A percentile compares a stretch with the other conserved stretches of the same genome.
Evolutionary conservation across 1,140 invertebrate species (phyloP).

Genomic region (Calycopis cecrops): DNA sequence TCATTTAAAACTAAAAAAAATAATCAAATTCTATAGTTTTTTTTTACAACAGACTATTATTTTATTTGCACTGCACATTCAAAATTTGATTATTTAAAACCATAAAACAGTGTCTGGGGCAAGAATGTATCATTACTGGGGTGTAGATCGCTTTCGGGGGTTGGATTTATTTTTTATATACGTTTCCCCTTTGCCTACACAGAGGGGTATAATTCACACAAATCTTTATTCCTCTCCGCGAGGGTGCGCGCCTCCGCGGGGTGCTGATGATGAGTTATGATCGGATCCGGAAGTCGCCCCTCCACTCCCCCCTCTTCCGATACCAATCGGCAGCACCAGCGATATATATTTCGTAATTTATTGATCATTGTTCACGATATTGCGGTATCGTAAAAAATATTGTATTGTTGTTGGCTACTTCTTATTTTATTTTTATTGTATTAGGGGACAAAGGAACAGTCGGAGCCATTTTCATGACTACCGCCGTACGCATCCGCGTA

Average conservation of each 20-base stretch:
- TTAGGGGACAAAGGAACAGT: too few relatives aligned
- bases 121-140: constrained; percentile 10
- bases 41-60: too few relatives aligned
- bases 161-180: constrained; percentile 42
- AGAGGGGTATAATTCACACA: constrained; percentile 62
- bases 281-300: constrained; percentile 62
- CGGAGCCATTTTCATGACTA: too few relatives aligned
- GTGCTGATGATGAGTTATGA: constrained; percentile 70
- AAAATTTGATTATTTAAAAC: constrained; percentile 13
- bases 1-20: too few relatives aligned
- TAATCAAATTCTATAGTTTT: too few relatives aligned
- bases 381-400: constrained; percentile 13
- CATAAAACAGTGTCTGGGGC: constrained; percentile 10
- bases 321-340: constrained; percentile 49
- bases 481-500: too few relatives aligned
- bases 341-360: constrained; percentile 63
- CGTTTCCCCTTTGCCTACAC: constrained; percentile 49
- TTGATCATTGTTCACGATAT: constrained; percentile 26
- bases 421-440: too few relatives aligned
- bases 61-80: not conserved
- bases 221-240: constrained; percentile 66
- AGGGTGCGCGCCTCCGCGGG: constrained; percentile 45
- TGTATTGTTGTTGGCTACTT: too few relatives aligned
- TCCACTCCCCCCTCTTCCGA: constrained; percentile 57
- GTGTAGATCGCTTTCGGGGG: constrained; percentile 3